Conservation (phyloP, 2,797 vertebrate genomes). For the Nyctalus aviator region DNA sequence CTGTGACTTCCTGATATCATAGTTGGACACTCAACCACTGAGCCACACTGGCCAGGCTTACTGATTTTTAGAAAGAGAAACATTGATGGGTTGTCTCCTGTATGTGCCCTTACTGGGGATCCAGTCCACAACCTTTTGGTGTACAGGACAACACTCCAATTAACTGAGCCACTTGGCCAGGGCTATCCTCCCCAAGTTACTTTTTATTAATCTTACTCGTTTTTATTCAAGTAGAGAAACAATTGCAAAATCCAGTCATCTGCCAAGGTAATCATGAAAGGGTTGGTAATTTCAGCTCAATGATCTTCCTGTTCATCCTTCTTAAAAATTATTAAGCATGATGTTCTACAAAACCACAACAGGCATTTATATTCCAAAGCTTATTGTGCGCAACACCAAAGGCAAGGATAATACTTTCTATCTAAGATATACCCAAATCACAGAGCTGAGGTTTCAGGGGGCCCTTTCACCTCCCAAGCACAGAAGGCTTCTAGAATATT, state of each 20-base stretch:
- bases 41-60: too few relatives aligned
- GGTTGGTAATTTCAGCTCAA: background rate
- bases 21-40: too few relatives aligned
- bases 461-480: background rate
- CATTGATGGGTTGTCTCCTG: background rate
- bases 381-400: background rate
- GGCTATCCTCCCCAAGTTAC: background rate
- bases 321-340: conserved; percentile 5
- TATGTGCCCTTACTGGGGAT: background rate
- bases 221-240: background rate
- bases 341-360: conserved; percentile 36
- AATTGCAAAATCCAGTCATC: background rate
- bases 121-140: background rate
- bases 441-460: background rate
- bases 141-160: background rate
- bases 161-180: background rate
- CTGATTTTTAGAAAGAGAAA: background rate
- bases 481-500: background rate
- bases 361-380: background rate
- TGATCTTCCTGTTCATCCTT: background rate
- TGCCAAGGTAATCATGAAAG: background rate
- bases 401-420: background rate
- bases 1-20: too few relatives aligned
- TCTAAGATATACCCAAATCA: background rate
- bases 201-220: background rate